Evolutionary conservation across 2,888 invertebrate species (phyloP).

Genomic region (Portevinia maculata): DNA sequence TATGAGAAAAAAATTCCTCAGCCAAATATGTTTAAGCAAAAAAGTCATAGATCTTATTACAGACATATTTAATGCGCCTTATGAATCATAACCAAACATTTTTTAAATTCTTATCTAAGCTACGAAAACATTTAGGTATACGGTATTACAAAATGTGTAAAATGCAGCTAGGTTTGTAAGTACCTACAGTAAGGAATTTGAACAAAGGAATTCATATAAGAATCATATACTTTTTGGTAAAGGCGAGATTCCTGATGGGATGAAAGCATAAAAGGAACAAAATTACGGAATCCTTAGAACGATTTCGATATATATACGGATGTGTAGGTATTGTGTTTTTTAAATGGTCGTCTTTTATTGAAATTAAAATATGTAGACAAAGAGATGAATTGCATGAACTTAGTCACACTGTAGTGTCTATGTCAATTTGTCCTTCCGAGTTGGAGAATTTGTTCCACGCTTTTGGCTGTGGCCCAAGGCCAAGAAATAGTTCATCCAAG

Average conservation of each 20-base stretch:
- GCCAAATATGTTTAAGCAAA: not conserved
- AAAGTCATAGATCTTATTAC: not conserved
- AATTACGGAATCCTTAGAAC: slow-evolving; percentile 12
- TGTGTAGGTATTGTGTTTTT: not conserved
- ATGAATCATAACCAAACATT: not conserved
- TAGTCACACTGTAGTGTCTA: slow-evolving; percentile 1
- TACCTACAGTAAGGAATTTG: slow-evolving; percentile 25
- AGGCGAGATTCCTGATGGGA: slow-evolving; percentile 7
- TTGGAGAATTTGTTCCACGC: slow-evolving; percentile 34
- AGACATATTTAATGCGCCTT: not conserved
- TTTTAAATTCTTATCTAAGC: slow-evolving; percentile 1
- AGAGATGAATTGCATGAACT: slow-evolving; percentile 11
- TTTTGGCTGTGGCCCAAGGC: slow-evolving; percentile 54
- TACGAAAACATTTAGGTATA: not conserved
- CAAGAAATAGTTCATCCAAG: slow-evolving; percentile 47
- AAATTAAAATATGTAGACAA: slow-evolving; percentile 5
- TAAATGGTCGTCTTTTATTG: slow-evolving; percentile 14
- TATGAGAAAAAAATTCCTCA: not conserved
- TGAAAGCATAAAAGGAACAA: not conserved
- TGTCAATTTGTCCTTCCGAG: not conserved
- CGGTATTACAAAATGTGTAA: not conserved
- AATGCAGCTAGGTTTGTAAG: slow-evolving; percentile 3
- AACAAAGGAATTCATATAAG: slow-evolving; percentile 7
- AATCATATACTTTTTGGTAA: slow-evolving; percentile 10
- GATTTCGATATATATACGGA: not conserved